Percentiles rank a stretch among this genome's conserved stretches.
Conservation (phyloP, 2,888 invertebrate species). For the Synergus gifuensis region DNA sequence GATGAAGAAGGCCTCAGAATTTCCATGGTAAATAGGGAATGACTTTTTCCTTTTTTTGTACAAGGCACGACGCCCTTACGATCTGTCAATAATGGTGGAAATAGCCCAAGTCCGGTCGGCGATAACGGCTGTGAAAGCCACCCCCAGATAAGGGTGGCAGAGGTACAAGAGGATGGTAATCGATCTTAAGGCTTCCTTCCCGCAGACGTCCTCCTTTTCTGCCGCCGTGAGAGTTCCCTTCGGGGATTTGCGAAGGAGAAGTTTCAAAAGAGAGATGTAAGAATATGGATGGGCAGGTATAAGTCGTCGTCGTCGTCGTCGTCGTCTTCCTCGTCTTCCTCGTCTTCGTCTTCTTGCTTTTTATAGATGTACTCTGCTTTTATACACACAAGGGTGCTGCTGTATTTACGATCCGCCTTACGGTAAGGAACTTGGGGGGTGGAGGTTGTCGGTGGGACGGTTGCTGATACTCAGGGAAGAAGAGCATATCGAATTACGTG, state of each 20-base stretch:
- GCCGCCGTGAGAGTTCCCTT: conserved; percentile 47
- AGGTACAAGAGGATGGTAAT: conserved; percentile 55
- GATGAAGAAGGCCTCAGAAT: conserved; percentile 23
- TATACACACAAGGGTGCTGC: conserved; percentile 49
- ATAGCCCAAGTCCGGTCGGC: conserved; percentile 50
- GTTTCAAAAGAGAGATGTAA: conserved; percentile 53
- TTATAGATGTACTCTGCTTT: conserved; percentile 52
- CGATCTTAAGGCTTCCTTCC: conserved; percentile 58
- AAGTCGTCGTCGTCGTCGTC: conserved; percentile 44
- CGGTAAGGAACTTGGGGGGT: conserved; percentile 25
- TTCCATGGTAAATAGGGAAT: conserved; percentile 34
- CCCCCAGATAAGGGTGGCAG: conserved; percentile 47
- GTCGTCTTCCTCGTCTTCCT: background rate
- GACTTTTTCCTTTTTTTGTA: conserved; percentile 11
- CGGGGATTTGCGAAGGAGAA: conserved; percentile 54
- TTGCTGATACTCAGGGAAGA: conserved; percentile 41
- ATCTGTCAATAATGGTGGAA: conserved; percentile 48
- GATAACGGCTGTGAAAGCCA: conserved; percentile 48
- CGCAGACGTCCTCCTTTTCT: conserved; percentile 43
- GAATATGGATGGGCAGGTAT: conserved; percentile 55
- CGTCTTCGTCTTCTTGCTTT: conserved; percentile 42
- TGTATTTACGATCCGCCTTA: conserved; percentile 50
- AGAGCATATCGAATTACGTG: conserved; percentile 57
- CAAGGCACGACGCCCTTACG: conserved; percentile 29
- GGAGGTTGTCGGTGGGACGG: conserved; percentile 25